phyloP scores from a whole-genome alignment of 2,888 invertebrate genomes.

The Galeruca laticollis region DNA sequence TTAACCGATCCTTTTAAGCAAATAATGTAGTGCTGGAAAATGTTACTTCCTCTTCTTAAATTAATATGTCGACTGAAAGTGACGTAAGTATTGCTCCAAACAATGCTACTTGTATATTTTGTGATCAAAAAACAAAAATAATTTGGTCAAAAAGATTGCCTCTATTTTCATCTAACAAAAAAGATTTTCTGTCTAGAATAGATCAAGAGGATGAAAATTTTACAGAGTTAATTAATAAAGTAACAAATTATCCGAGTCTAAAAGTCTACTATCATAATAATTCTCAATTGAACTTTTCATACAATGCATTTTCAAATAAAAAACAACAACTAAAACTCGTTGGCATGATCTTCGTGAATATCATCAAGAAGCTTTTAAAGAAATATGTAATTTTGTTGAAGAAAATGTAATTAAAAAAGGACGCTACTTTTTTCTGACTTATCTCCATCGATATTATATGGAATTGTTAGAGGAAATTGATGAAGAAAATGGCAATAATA shows the following conservation, averaged over 20 bases:
- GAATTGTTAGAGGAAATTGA: conserved; percentile 48
- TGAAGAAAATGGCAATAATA: conserved; percentile 48
- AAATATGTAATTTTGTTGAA: no score
- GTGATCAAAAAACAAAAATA: no score
- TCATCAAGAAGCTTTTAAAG: conserved; percentile 23
- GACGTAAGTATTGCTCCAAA: conserved; percentile 33
- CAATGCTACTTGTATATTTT: conserved; percentile 37
- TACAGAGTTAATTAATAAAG: conserved; percentile 43
- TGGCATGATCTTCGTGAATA: conserved; percentile 52
- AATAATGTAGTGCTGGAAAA: conserved; percentile 12
- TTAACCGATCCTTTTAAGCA: no score
- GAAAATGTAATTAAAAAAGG: conserved; percentile 46
- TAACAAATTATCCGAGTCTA: conserved; percentile 41
- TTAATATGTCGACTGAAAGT: conserved; percentile 47
- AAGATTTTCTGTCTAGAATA: not conserved
- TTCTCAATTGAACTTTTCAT: conserved; percentile 42
- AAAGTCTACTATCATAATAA: not conserved
- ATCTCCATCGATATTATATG: conserved; percentile 51
- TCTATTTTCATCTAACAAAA: conserved; percentile 18
- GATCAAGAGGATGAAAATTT: conserved; percentile 42
- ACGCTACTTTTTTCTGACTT: conserved; percentile 50
- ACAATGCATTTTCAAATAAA: conserved; percentile 43
- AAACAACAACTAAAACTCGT: conserved; percentile 45
- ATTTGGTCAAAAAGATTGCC: no score
- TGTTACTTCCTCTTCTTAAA: conserved; percentile 40